Percentiles rank a stretch among this genome's conserved stretches.
Conservation (phyloP, 2,888 invertebrate species). For the Caenorhabditis wallacei region DNA sequence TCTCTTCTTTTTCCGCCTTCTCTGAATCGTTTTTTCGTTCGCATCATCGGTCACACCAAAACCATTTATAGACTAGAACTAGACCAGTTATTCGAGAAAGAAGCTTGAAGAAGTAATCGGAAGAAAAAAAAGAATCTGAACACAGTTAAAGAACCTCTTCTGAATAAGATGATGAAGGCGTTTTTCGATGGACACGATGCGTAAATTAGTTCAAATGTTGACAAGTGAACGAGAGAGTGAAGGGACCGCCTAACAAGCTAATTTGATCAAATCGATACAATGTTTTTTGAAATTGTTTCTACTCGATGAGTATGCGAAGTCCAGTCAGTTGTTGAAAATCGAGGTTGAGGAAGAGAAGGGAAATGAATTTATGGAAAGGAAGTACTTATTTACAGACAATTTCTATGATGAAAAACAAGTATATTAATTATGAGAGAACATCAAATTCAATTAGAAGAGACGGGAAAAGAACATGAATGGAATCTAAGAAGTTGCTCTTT, state of each 20-base stretch:
- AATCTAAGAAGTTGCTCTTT: background rate
- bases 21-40: conserved; percentile 10
- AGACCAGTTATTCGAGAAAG: conserved; percentile 24
- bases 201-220: conserved; percentile 47
- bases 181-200: conserved; percentile 16
- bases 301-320: background rate
- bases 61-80: conserved; percentile 38
- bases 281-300: conserved; percentile 38
- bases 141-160: background rate
- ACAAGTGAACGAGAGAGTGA: conserved; percentile 23
- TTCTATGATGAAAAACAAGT: background rate
- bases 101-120: conserved; percentile 11
- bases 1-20: conserved; percentile 12
- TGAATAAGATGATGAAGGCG: background rate
- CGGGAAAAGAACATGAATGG: background rate
- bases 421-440: background rate
- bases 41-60: conserved; percentile 41
- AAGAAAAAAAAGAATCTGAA: background rate
- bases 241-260: conserved; percentile 60
- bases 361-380: conserved; percentile 26
- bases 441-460: background rate
- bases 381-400: conserved; percentile 30
- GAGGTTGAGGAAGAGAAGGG: background rate
- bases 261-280: conserved; percentile 59
- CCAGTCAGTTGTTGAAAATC: conserved; percentile 25